A percentile compares a stretch with the other conserved stretches of the same genome.
Evolutionary conservation across 2,113 vertebrate species (phyloP).

Genomic region (Ameiurus melas): DNA sequence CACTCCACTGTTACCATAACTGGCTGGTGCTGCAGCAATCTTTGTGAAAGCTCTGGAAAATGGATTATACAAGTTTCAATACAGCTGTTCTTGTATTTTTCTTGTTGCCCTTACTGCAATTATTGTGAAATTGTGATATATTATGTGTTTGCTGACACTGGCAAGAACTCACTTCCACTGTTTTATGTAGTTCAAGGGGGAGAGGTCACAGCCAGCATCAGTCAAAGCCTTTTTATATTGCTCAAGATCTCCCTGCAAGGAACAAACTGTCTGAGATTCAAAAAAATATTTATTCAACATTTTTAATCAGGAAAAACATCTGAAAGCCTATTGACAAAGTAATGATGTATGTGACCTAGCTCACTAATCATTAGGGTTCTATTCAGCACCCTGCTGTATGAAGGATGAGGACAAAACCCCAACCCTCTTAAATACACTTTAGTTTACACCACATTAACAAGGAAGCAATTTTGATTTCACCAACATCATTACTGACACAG

Average conservation of each 20-base stretch:
- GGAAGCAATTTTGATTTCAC: slow-evolving; percentile 43
- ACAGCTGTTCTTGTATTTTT: slow-evolving; percentile 21
- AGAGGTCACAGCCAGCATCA: slow-evolving; percentile 89
- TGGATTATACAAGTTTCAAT: slow-evolving; percentile 19
- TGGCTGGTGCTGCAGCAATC: slow-evolving; percentile 90
- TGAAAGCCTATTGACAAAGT: not conserved
- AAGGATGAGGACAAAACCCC: not conserved
- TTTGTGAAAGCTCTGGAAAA: slow-evolving; percentile 88
- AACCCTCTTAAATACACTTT: slow-evolving; percentile 7
- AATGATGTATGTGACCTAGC: slow-evolving; percentile 27
- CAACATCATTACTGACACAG: slow-evolving; percentile 40
- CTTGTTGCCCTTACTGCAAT: slow-evolving; percentile 19
- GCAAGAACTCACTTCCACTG: slow-evolving; percentile 92
- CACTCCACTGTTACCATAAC: slow-evolving; percentile 84
- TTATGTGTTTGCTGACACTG: slow-evolving; percentile 32
- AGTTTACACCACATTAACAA: slow-evolving; percentile 43
- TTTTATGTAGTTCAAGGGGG: slow-evolving; percentile 93
- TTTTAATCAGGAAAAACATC: slow-evolving; percentile 21
- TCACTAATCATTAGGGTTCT: slow-evolving; percentile 13
- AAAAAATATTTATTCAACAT: slow-evolving; percentile 30
- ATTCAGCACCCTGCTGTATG: slow-evolving; percentile 29
- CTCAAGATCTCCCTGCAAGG: slow-evolving; percentile 86
- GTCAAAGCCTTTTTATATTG: slow-evolving; percentile 91
- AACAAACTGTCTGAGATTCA: slow-evolving; percentile 18
- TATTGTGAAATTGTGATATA: slow-evolving; percentile 24